Evolutionary conservation across 2,113 vertebrate species (phyloP).

Genomic region (Oryzias javanicus): DNA sequence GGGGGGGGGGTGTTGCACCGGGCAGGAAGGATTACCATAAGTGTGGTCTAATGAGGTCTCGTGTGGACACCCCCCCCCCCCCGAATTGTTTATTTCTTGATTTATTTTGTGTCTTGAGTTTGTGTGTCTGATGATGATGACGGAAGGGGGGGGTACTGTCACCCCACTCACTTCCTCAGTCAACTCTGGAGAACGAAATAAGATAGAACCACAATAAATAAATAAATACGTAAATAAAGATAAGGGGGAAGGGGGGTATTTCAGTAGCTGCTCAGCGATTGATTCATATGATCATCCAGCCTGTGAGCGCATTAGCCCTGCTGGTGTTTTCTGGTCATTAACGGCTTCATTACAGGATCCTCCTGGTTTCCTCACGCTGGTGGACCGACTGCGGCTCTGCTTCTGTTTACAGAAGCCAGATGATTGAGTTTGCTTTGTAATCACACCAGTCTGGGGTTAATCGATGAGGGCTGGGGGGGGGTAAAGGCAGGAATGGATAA

Average conservation of each 20-base stretch:
- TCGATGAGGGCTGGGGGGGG: slow-evolving; percentile 20
- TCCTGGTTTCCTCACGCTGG: too few species aligned
- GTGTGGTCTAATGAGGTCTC: slow-evolving; percentile 25
- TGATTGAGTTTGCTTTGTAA: slow-evolving; percentile 49
- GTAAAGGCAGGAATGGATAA: slow-evolving; percentile 23
- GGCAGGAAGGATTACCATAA: slow-evolving; percentile 8
- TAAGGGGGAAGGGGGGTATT: too few species aligned
- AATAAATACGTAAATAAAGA: too few species aligned
- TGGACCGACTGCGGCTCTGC: background rate
- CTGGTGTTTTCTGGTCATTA: slow-evolving; percentile 21
- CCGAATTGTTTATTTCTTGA: too few species aligned
- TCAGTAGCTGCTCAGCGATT: too few species aligned
- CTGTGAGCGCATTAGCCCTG: slow-evolving; percentile 31
- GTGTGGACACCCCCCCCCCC: slow-evolving; percentile 11
- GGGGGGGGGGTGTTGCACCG: too few species aligned
- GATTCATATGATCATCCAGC: slow-evolving; percentile 32
- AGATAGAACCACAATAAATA: too few species aligned
- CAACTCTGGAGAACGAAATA: too few species aligned
- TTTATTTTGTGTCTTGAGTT: too few species aligned
- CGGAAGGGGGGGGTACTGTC: too few species aligned
- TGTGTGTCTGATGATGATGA: too few species aligned
- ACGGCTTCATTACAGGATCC: background rate
- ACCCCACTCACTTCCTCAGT: too few species aligned
- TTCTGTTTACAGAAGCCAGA: background rate
- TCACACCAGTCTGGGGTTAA: slow-evolving; percentile 43